Evolutionary conservation across 2,888 invertebrate genomes (phyloP), one percentile per base, ranked within the genome.

Genomic region (Ophion costatus): DNA sequence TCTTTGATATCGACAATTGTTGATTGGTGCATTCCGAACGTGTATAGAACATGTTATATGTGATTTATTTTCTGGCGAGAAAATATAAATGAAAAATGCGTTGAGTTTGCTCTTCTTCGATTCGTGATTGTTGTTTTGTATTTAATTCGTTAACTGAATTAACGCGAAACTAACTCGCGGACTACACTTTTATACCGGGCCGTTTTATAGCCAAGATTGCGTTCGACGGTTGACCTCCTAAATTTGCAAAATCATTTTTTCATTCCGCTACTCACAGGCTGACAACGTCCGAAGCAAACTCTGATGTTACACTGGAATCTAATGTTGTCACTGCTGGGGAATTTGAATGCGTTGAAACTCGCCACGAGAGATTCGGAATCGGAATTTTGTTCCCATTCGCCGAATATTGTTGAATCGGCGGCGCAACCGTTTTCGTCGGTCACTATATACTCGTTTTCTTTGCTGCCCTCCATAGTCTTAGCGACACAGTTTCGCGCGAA

Each of bases 381-480:
- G 24, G 97, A 95, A 92, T 97, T 97, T 91, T 98, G 97, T 89
- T 98, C 97, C 98, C 98, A 98, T 93, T 98, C 98, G 59, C 98
- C 98, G 91, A 98, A 98, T 91, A 98, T 98, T 61, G 97, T 96
- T 33, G 98, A 97, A 94, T 98, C 98, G 0, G 98, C 98, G 61
- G 98, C 98, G 92, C 98, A 98, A 75, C 98, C 98, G 90, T 98
- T 97, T 90, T 98, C 98, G 93, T 98, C 98, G 0, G 98, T 98
- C 38, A 98, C 98, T 33, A 97, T 96, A 92, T 98, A 98, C 91
- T 98, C 98, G 91, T 98, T 98, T 92, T 98, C 98, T 51, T 97
- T 95, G 90, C 96, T 97, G 88, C 97, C 96, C 93, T 98, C 98
- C 95, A 97, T 97, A 0, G 98, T 98, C 94, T 98, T 98, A 76